phyloP scores from a whole-genome alignment of 2,888 invertebrate genomes.

The Pollenia griseotomentosa region DNA sequence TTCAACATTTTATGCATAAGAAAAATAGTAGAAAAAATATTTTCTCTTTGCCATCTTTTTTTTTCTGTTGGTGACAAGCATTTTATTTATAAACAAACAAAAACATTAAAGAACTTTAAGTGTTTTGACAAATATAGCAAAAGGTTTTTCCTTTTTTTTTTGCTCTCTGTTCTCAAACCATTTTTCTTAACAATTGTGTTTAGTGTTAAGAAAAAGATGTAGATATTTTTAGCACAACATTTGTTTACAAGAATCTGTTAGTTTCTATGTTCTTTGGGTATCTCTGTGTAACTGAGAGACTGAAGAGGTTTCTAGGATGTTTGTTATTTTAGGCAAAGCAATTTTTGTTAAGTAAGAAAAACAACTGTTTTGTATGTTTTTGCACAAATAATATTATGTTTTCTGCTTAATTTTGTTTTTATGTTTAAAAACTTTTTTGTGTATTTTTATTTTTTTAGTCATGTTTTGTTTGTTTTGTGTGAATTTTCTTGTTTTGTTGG shows the following conservation, averaged over 20 bases:
- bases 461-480: constrained; percentile 43
- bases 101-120: constrained; percentile 72
- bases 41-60: constrained; percentile 19
- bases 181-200: constrained; percentile 44
- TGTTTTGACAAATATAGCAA: constrained; percentile 72
- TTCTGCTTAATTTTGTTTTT: constrained; percentile 71
- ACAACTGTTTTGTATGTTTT: constrained; percentile 55
- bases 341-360: constrained; percentile 49
- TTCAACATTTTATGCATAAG: constrained; percentile 26
- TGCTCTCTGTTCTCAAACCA: background rate
- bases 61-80: constrained; percentile 68
- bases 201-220: constrained; percentile 34
- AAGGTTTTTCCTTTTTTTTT: constrained; percentile 28
- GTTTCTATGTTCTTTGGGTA: constrained; percentile 16
- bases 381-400: constrained; percentile 65
- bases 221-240: constrained; percentile 50
- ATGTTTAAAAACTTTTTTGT: constrained; percentile 57
- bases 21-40: constrained; percentile 21
- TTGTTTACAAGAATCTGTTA: constrained; percentile 58
- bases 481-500: constrained; percentile 56
- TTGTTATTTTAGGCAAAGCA: constrained; percentile 69
- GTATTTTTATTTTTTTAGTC: constrained; percentile 21
- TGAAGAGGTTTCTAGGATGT: background rate
- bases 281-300: background rate
- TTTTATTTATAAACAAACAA: constrained; percentile 69